Percentiles rank a stretch among this genome's conserved stretches.
Conservation (phyloP, 1,140 invertebrate genomes). For the Ladona fulva region DNA sequence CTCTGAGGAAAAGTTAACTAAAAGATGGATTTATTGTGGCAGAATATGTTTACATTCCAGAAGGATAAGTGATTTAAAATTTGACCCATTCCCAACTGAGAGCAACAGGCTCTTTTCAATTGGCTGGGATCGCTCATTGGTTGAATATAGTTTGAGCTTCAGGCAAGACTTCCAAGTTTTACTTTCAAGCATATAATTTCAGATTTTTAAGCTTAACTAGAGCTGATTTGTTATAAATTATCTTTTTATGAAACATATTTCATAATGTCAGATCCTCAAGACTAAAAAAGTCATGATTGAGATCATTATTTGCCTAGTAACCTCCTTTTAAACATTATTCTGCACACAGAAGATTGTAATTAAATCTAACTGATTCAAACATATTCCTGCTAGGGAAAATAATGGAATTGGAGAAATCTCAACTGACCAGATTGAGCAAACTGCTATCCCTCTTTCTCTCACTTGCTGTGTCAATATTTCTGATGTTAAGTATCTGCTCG, state of each 20-base stretch:
- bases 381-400: conserved; percentile 26
- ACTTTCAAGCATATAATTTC: too few species aligned
- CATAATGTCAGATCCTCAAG: too few species aligned
- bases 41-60: background rate
- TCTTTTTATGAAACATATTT: too few species aligned
- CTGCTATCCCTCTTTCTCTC: conserved; percentile 47
- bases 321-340: too few species aligned
- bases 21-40: background rate
- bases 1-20: background rate
- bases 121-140: conserved; percentile 49
- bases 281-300: too few species aligned
- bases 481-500: conserved; percentile 31
- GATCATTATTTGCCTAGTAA: too few species aligned
- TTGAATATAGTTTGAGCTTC: conserved; percentile 57
- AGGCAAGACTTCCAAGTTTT: conserved; percentile 31
- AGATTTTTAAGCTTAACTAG: too few species aligned
- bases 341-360: too few species aligned
- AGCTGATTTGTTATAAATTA: too few species aligned
- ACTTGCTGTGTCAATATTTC: conserved; percentile 31
- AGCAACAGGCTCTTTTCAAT: conserved; percentile 44
- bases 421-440: conserved; percentile 49
- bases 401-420: conserved; percentile 35
- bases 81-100: conserved; percentile 22
- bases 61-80: conserved; percentile 13
- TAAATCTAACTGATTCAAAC: background rate